Percentiles rank a stretch among this genome's conserved stretches.
These are phyloP conservation scores for Kryptolebias ocellatus DNA, from an alignment of 2,797 vertebrate species.

Conservation along the genomic window DNA sequence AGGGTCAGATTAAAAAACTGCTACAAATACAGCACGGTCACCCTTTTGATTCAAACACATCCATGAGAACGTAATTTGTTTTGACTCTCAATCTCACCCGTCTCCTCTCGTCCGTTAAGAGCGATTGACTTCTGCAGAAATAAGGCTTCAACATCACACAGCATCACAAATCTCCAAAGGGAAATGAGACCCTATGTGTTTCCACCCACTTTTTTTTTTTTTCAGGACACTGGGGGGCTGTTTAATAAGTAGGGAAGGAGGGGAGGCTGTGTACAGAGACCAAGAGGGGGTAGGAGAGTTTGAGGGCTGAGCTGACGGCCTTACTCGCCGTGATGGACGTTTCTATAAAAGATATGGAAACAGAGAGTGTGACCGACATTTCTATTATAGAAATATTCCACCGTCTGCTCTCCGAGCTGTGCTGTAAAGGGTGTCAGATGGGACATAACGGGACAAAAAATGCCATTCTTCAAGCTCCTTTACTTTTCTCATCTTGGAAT, in stretches of 20 bases:
- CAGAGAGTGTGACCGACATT: conserved; percentile 68
- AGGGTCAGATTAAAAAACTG: conserved; percentile 9
- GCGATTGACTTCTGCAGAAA: conserved; percentile 61
- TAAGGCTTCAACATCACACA: conserved; percentile 53
- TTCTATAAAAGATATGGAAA: conserved; percentile 65
- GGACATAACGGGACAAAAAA: conserved; percentile 22
- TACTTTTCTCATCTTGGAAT: conserved; percentile 32
- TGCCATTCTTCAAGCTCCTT: conserved; percentile 29
- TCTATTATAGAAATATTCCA: conserved; percentile 66
- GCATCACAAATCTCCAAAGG: conserved; percentile 44
- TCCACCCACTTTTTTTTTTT: not conserved
- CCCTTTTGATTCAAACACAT: conserved; percentile 26
- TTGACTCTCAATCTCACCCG: conserved; percentile 46
- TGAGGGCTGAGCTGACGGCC: conserved; percentile 48
- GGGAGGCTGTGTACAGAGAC: not conserved
- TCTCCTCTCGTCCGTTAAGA: conserved; percentile 6
- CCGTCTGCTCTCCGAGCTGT: conserved; percentile 30
- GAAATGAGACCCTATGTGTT: conserved; percentile 18
- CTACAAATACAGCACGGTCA: conserved; percentile 11
- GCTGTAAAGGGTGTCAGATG: conserved; percentile 12
- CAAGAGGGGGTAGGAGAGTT: conserved; percentile 8
- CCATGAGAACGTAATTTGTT: conserved; percentile 46
- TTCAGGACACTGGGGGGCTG: not conserved
- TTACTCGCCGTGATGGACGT: conserved; percentile 59
- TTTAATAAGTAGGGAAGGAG: conserved; percentile 3